Base-by-base conservation (phyloP, 2,888 invertebrate species). In the Athalia rosae region DNA sequence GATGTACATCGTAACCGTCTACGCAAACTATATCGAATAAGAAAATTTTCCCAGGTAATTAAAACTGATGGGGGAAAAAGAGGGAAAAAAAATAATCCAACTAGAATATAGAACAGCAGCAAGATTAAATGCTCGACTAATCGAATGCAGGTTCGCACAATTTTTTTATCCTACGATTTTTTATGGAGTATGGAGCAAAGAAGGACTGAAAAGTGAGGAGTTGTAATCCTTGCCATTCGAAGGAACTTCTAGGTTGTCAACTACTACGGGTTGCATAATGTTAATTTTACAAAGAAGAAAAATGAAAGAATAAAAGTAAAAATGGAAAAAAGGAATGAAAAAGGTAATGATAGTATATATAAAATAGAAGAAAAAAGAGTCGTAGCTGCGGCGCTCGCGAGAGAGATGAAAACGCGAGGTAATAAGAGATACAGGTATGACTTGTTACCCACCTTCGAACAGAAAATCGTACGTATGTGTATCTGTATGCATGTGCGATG, bases 371-470 rank as follows among this genome's bases (percentile, higher is more conserved):
- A 28, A 28, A 28, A 28, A 28, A n/a, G 28, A 28, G 28, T 28
- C 2, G 28, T 2, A 28, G 28, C 28, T 28, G 28, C 61, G 76
- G 58, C 61, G 67, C 73, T 28, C 62, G 53, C 59, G 56, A 28
- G 9, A 62, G 76, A 62, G 64, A 59, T 47, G 53, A 67, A 48
- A 62, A 9, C 41, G 15, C 59, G 7, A 76, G 41, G 15, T 41
- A 11, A 6, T 45, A 63, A 50, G 64, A 8, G 43, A n/a, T 8
- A 15, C 66, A 56, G 43, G 9, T 62, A 28, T 28, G 28, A 66
- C 28, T 48, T n/a, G 66, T 66, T 66, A 66, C 47, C 48, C 66
- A 66, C 66, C 66, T 66, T 8, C 66, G 66, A 48, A 66, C 66
- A 15, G 1, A 13, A 66, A 47, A 8, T 28, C 28, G 15, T 15